A percentile compares a stretch with the other conserved stretches of the same genome.
These are phyloP conservation scores for Hylaeus volcanicus DNA, from an alignment of 1,140 invertebrate genomes.

Conservation along the genomic window DNA sequence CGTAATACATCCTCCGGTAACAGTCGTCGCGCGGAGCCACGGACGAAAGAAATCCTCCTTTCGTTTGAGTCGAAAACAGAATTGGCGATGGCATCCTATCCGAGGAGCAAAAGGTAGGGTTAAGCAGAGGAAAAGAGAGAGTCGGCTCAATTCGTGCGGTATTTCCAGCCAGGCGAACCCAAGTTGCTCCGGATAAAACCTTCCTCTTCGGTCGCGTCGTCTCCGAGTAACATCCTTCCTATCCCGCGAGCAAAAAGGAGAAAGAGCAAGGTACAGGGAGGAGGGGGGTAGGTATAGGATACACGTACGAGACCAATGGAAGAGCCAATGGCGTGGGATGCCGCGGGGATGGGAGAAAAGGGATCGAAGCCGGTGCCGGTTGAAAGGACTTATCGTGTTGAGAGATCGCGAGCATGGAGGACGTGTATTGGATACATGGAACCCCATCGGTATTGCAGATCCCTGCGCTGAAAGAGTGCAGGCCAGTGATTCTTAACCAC, in stretches of 20 bases:
- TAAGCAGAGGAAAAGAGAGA: slow-evolving; percentile 18
- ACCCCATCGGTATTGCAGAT: slow-evolving; percentile 58
- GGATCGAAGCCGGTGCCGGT: slow-evolving; percentile 51
- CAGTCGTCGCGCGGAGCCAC: slow-evolving; percentile 4
- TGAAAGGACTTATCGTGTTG: slow-evolving; percentile 65
- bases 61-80: slow-evolving; percentile 39
- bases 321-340: neutral
- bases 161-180: slow-evolving; percentile 45
- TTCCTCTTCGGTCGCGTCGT: slow-evolving; percentile 55
- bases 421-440: slow-evolving; percentile 56
- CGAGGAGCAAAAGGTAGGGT: neutral
- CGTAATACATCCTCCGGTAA: neutral
- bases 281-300: neutral
- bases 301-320: neutral
- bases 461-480: slow-evolving; percentile 46
- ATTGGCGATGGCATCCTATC: slow-evolving; percentile 41
- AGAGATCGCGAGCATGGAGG: slow-evolving; percentile 58
- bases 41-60: slow-evolving; percentile 1
- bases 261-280: neutral
- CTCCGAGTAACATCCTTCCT: slow-evolving; percentile 57
- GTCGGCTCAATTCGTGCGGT: slow-evolving; percentile 52
- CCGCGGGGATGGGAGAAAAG: slow-evolving; percentile 38
- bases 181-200: slow-evolving; percentile 61
- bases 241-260: slow-evolving; percentile 34
- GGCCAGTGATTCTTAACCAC: too few relatives aligned